Base-by-base conservation (phyloP, 1,140 invertebrate genomes). In the Neoseiulus cucumeris region DNA sequence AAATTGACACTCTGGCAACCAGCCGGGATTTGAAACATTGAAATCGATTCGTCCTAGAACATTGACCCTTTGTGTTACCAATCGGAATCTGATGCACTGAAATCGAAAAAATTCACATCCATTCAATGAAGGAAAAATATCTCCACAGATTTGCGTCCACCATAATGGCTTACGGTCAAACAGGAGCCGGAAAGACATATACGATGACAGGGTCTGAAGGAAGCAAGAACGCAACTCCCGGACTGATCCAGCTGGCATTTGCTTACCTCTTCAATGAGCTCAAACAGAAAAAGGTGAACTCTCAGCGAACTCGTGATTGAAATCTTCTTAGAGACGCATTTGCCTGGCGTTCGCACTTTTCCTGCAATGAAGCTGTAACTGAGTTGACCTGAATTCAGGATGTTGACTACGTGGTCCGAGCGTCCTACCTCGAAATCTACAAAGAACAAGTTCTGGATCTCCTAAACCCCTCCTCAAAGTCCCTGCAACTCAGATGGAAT, bases 371-470 rank as follows among this genome's bases (percentile, higher is more conserved):
- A n/a, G n/a, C n/a, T n/a, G n/a, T n/a, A n/a, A n/a, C 14, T 59
- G 33, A 29, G 1, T 59, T 9, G 14, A 20, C 51, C 22, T 25
- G 14, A n/a, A 1, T 59, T 17, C 22, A 59, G 67, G 83, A 87
- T 55, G 80, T 82, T 65, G 83, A 87, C 73, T 91, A 92, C 76
- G 80, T 94, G 39, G 79, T 97, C 39, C 91, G 91, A 75, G 86
- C 92, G 65, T 92, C 90, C 69, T 91, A 93, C 77, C 78, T 97
- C 68, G 91, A 94, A 80, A 92, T 94, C 66, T 94, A 94, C 75
- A 94, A 94, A 73, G 91, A 94, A 80, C 90, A 93, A 80, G 89
- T 94, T 47, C 89, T 94, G 74, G 91, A 96, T 79, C 80, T 96
- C 45, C 78, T 96, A 42, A 95, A 94, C 79, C 87, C 89, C 0